phyloP scores from a whole-genome alignment of 2,113 vertebrate species.

The Brachyhypopomus gauderio region DNA sequence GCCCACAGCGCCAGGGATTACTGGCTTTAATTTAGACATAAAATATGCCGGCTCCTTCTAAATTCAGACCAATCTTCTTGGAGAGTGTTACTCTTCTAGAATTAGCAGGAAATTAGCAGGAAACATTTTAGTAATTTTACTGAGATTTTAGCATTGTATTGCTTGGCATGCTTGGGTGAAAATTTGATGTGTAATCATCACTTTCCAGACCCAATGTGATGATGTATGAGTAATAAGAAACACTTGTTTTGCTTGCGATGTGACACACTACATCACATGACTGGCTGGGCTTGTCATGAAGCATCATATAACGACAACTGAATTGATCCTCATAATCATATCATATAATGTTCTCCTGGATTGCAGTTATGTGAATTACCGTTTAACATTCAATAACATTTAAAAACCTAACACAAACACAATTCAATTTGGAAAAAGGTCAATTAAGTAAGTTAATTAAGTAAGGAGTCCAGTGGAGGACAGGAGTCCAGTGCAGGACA shows the following conservation, averaged over 20 bases:
- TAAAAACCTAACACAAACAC: too few relatives aligned
- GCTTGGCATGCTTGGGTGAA: not conserved
- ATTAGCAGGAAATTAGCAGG: too few relatives aligned
- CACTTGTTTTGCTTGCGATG: not conserved
- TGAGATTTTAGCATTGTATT: not conserved
- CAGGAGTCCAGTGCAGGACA: not conserved
- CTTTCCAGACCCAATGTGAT: not conserved
- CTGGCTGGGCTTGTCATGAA: too few relatives aligned
- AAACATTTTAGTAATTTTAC: not conserved
- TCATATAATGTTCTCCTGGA: too few relatives aligned
- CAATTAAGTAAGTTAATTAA: not conserved
- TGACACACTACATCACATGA: not conserved
- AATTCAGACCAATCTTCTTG: not conserved
- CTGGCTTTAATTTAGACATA: conserved; percentile 51
- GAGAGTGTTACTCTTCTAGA: not conserved
- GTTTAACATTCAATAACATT: too few relatives aligned
- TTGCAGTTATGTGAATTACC: too few relatives aligned
- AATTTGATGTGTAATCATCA: not conserved
- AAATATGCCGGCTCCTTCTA: conserved; percentile 10
- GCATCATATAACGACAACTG: too few relatives aligned
- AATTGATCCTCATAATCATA: too few relatives aligned
- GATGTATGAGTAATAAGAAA: not conserved
- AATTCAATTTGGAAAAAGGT: too few relatives aligned
- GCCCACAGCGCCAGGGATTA: conserved; percentile 36
- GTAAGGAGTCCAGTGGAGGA: not conserved